Evolutionary conservation across 2,113 vertebrate species (phyloP), one percentile per base, ranked within the genome.

Genomic region (Epinephelus cyanopodus): DNA sequence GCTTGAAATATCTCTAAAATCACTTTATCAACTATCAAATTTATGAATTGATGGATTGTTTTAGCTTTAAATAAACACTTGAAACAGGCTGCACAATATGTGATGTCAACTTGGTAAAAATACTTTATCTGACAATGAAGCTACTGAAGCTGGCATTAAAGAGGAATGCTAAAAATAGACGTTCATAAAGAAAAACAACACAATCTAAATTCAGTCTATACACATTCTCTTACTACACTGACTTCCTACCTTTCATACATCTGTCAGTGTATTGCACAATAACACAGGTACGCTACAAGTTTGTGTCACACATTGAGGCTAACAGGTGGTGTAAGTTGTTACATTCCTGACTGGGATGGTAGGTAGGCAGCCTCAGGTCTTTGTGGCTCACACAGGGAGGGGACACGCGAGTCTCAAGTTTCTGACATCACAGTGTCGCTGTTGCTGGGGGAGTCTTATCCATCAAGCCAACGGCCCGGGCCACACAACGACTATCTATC

Each of bases 391-490:
- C 29, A 78, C 60, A 52, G 68, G 64, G 53, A 70, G 68, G 63
- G 14, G 60, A 19, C 29, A 17, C 1, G 1, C 15, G 39, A 47
- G 50, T 74, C 69, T 89, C 73, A 0, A 39, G 58, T 85, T 87
- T 80, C 82, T 87, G 71, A 81, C 65, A 77, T 84, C 47, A 74
- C 74, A 74, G 63, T 52, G 42, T 74, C 67, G 73, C 48, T 85
- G 88, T 77, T 83, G 56, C 76, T 79, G 64, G 33, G 15, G 56
- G 65, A 75, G 54, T 61, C 48, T 65, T 61, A 85, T 75, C 74
- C 45, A 79, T 87, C 39, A 64, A 64, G 29, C 4, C 50, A 56
- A 15, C 3, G 0, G n/a, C 53, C 21, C 1, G 3, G 69, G 33
- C 47, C 27, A 60, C 77, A 70, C 63, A 10, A 70, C 62, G 7